Conservation (phyloP, 2,797 vertebrate genomes). For the Microcaecilia unicolor region DNA sequence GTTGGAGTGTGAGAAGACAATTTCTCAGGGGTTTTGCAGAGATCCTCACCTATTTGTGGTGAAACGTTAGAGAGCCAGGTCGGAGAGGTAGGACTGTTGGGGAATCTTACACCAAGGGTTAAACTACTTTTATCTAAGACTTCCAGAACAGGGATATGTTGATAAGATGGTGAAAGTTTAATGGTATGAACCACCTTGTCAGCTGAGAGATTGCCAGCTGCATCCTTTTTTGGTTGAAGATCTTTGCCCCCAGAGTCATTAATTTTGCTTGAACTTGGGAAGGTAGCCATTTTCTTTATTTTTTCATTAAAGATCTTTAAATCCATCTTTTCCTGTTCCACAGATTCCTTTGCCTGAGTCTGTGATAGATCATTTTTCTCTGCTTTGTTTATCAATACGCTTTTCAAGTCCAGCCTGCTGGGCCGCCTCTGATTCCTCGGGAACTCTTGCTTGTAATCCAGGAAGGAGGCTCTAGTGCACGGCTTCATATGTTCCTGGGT, state of each 20-base stretch:
- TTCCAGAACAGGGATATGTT: slow-evolving; percentile 77
- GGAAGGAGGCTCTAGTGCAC: slow-evolving; percentile 49
- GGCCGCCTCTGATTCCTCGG: slow-evolving; percentile 65
- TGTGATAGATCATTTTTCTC: slow-evolving; percentile 31
- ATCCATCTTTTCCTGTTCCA: slow-evolving; percentile 49
- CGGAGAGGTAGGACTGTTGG: slow-evolving; percentile 40
- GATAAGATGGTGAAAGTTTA: slow-evolving; percentile 90
- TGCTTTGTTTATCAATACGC: slow-evolving; percentile 46
- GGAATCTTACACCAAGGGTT: accelerated
- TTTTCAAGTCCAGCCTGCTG: slow-evolving; percentile 80
- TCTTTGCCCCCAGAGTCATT: slow-evolving; percentile 52
- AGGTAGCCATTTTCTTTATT: slow-evolving; percentile 35
- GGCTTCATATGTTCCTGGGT: slow-evolving; percentile 74
- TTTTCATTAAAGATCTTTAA: slow-evolving; percentile 27
- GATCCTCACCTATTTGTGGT: slow-evolving; percentile 40
- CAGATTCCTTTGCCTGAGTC: slow-evolving; percentile 42
- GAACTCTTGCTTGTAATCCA: slow-evolving; percentile 39
- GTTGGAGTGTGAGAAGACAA: slow-evolving; percentile 54
- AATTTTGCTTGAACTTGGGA: slow-evolving; percentile 30
- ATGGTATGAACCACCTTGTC: slow-evolving; percentile 77
- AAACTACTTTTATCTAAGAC: slow-evolving; percentile 53
- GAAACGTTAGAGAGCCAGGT: slow-evolving; percentile 56
- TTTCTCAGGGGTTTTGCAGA: slow-evolving; percentile 68
- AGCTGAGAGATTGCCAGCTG: slow-evolving; percentile 49
- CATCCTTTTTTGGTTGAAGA: slow-evolving; percentile 35